Conservation (phyloP, 2,888 invertebrate species). For the Rotaria macrura region DNA sequence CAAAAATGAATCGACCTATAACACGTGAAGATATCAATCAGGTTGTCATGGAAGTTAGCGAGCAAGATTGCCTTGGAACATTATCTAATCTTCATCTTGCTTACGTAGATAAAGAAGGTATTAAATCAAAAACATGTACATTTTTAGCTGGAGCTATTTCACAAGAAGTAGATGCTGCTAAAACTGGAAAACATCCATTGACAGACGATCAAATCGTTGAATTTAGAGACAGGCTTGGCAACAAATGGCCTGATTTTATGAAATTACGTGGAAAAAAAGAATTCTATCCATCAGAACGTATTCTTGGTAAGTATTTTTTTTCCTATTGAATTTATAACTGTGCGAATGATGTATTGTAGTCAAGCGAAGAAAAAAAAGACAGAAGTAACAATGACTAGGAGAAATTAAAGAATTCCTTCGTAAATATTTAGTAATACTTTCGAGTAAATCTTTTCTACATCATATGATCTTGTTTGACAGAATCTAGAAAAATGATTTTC, state of each 20-base stretch:
- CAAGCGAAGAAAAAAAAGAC: too few relatives aligned
- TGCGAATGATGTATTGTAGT: too few relatives aligned
- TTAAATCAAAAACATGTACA: neutral
- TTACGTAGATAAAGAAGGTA: neutral
- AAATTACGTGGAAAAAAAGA: neutral
- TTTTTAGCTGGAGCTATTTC: neutral
- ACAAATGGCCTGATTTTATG: neutral
- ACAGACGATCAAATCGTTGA: neutral
- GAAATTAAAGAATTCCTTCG: too few relatives aligned
- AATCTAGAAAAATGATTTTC: too few relatives aligned
- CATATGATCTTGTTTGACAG: too few relatives aligned
- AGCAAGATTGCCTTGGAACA: neutral
- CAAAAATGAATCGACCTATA: neutral
- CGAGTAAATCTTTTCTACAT: too few relatives aligned
- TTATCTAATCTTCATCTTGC: conserved; percentile 17
- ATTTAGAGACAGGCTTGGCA: neutral
- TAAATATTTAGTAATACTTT: too few relatives aligned
- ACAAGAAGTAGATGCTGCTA: neutral
- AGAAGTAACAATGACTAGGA: too few relatives aligned
- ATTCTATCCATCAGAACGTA: neutral
- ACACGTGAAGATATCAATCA: neutral
- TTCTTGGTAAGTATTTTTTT: neutral
- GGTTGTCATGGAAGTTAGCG: conserved; percentile 15
- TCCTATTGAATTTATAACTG: too few relatives aligned
- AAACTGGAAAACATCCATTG: neutral